Conservation (phyloP, 2,113 vertebrate species). For the Pholis gunnellus region DNA sequence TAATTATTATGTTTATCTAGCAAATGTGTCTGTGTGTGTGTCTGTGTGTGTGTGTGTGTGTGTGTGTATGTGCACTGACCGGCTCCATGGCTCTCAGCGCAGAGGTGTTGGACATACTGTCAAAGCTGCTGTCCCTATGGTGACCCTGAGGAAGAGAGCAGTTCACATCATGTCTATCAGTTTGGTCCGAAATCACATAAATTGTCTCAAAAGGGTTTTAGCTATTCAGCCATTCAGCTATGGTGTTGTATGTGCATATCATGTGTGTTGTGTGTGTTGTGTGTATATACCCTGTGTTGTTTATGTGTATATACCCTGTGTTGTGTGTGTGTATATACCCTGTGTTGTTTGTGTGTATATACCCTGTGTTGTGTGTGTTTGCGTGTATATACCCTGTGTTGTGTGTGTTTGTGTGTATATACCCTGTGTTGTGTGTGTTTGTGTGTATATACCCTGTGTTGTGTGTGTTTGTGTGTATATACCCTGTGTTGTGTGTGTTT, state of each 20-base stretch:
- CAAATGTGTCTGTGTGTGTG: no score
- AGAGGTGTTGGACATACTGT: conserved; percentile 87
- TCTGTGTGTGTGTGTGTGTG: background rate
- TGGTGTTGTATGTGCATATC: background rate
- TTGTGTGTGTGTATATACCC: no score
- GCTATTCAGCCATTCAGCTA: no score
- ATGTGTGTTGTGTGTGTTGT: background rate
- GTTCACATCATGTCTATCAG: background rate
- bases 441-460: background rate
- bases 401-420: background rate
- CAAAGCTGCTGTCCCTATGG: conserved; percentile 87
- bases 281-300: background rate
- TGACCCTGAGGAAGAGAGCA: conserved; percentile 83
- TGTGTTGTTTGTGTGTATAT: background rate
- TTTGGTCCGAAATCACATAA: background rate
- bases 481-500: background rate
- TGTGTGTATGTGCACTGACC: conserved; percentile 82
- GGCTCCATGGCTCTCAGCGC: conserved; percentile 93
- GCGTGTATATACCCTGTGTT: background rate
- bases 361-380: background rate
- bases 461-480: background rate
- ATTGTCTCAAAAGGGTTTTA: background rate
- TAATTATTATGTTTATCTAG: no score
- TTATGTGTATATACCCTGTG: no score
- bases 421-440: background rate